Base-by-base conservation (phyloP, 2,797 vertebrate species). In the Danio albolineatus region DNA sequence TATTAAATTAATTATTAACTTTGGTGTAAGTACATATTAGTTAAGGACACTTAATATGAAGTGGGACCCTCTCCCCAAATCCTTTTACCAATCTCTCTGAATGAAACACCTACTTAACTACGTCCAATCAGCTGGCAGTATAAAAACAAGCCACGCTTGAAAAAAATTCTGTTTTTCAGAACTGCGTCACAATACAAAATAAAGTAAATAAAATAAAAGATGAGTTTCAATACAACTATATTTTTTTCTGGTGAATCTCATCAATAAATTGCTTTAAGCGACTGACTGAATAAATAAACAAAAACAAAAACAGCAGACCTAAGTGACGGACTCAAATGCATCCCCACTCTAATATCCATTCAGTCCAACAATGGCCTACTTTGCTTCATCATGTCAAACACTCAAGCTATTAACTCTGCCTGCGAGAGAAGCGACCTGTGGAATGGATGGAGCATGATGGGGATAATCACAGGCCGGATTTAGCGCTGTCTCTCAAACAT, bases 241-340 rank as follows among this genome's bases (percentile, higher is more conserved):
- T 7, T 77, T 59, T 0, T 0, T 76, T 76, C 53, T 10, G 51
- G 41, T 39, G 53, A 49, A 69, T 57, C 16, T 8, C 53, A 59
- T 59, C 59, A 66, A 78, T 61, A 36, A 70, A 69, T 61, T 78
- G 54, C 21, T 39, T 59, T 39, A 61, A 78, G 9, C 61, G 64
- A 67, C 53, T 57, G 67, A 28, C 28, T 28, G n/a, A 49, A n/a
- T 41, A 13, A 67, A 62, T 74, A 36, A 57, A 53, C 10, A 70
- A n/a, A 82, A 1, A 46, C 17, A 41, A 41, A 62, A 6, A 41
- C 7, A 49, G 59, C 70, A 43, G 28, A 67, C 79, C 36, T 48
- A 82, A 81, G 13, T 54, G 62, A 71, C 79, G 76, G 38, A 7
- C 21, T 72, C 39, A 76, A 71, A 77, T 71, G 59, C 65, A 76